Evolutionary conservation across 2,888 invertebrate species (phyloP), one percentile per base, ranked within the genome.

Genomic region (Himalopsyche anomala): DNA sequence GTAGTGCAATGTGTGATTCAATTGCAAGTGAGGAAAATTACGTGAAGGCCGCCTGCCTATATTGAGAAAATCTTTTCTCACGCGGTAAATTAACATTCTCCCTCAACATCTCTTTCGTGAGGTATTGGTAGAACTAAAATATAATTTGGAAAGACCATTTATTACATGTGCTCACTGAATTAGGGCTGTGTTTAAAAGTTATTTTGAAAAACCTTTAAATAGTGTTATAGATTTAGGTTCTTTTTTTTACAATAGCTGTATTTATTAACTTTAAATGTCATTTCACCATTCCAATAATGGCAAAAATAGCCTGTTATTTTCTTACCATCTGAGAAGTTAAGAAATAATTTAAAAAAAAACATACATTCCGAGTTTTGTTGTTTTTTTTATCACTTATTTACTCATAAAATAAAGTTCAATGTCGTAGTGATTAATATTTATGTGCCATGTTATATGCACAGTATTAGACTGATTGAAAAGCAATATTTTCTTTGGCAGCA

Each of bases 261-360:
- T 62, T 62, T 62, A 9, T 19, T 62, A 62, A 38, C 36, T 5
- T 74, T 74, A 74, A 12, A 74, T 74, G 12, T 74, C 15, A 12
- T 74, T 74, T 74, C 62, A 28, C n/a, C 74, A 74, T 74, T 74
- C 74, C 74, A 74, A 74, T 74, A 15, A 15, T 74, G 74, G 74
- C 74, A 36, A 36, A 36, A 74, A 74, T 74, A 19, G 74, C 74
- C 74, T 38, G 5, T 74, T 74, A 74, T 74, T 74, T 74, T 74
- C 74, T 74, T 74, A 74, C 74, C 74, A 74, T 36, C 12, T 74
- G 74, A 19, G 36, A 74, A 36, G 74, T 11, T 74, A 38, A 74
- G 15, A 74, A 74, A 74, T 19, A 74, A 74, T 74, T 62, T 19
- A 62, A 45, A 62, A 69, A 28, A 74, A 36, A 74, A 74, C 19